Conservation (phyloP, 2,797 vertebrate genomes). For the Hoplostethus atlanticus region DNA sequence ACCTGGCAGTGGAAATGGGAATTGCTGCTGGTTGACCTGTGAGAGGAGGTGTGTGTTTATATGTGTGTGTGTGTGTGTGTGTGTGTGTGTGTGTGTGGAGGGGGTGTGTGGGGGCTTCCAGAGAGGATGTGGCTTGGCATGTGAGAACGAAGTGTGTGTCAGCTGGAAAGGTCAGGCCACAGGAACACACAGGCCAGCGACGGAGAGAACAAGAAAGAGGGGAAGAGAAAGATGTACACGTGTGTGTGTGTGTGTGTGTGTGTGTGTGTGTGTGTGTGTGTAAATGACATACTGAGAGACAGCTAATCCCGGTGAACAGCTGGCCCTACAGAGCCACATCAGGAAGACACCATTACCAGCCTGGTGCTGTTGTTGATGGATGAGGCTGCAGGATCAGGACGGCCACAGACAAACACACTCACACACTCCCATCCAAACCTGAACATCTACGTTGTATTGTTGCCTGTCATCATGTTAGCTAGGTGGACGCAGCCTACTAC, state of each 20-base stretch:
- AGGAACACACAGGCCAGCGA: constrained; percentile 9
- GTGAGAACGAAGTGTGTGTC: constrained; percentile 16
- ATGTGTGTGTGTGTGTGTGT: not conserved
- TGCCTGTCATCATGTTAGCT: too few species aligned
- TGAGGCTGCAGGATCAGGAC: not conserved
- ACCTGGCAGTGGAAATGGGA: constrained; percentile 17
- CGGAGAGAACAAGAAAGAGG: not conserved
- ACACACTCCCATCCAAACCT: too few species aligned
- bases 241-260: constrained; percentile 7
- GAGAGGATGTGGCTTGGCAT: constrained; percentile 22
- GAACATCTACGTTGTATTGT: too few species aligned
- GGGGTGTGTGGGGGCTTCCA: not conserved
- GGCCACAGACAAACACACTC: too few species aligned
- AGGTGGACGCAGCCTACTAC: too few species aligned
- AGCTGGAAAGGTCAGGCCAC: constrained; percentile 11
- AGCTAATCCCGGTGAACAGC: constrained; percentile 40
- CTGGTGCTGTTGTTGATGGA: constrained; percentile 27
- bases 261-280: constrained; percentile 4
- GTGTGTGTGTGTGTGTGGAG: not conserved
- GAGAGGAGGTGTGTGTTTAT: not conserved
- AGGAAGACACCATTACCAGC: constrained; percentile 8
- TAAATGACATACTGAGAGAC: constrained; percentile 13
- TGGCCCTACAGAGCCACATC: constrained; percentile 24
- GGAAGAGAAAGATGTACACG: not conserved
- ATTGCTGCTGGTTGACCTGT: constrained; percentile 15